phyloP scores from a whole-genome alignment of 2,113 vertebrate species.

The Crypturellus undulatus region DNA sequence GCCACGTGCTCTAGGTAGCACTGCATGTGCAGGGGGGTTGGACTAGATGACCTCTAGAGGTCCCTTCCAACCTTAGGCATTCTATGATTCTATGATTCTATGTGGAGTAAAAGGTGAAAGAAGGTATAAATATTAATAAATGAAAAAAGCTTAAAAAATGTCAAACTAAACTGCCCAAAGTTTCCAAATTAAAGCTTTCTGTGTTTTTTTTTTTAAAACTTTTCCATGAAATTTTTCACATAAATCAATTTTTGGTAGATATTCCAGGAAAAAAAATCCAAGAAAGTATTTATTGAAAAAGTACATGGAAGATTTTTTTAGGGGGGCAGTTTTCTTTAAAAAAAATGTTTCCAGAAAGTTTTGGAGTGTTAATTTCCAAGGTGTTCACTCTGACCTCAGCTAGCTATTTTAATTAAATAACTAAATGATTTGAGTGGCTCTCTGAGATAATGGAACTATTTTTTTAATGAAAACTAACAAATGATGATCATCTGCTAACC shows the following conservation, averaged over 20 bases:
- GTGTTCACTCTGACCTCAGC: background rate
- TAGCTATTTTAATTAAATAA: background rate
- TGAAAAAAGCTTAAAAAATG: background rate
- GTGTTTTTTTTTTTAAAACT: background rate
- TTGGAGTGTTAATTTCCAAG: background rate
- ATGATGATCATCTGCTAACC: background rate
- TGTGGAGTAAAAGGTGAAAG: background rate
- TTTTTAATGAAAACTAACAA: background rate
- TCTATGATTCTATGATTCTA: too few species aligned
- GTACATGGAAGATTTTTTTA: too few species aligned
- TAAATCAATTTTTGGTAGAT: background rate
- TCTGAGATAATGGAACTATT: background rate
- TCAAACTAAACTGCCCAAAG: fast-evolving
- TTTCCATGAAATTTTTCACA: background rate
- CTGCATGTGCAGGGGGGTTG: too few species aligned
- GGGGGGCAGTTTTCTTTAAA: background rate
- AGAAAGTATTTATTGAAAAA: background rate
- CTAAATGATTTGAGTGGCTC: background rate
- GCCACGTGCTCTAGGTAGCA: too few species aligned
- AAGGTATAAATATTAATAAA: background rate
- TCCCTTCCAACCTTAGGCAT: too few species aligned
- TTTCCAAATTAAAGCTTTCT: background rate
- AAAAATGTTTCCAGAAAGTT: background rate
- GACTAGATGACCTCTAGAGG: too few species aligned
- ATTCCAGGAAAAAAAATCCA: background rate